phyloP scores from a whole-genome alignment of 2,113 vertebrate genomes.

The Odontophorus gujanensis region DNA sequence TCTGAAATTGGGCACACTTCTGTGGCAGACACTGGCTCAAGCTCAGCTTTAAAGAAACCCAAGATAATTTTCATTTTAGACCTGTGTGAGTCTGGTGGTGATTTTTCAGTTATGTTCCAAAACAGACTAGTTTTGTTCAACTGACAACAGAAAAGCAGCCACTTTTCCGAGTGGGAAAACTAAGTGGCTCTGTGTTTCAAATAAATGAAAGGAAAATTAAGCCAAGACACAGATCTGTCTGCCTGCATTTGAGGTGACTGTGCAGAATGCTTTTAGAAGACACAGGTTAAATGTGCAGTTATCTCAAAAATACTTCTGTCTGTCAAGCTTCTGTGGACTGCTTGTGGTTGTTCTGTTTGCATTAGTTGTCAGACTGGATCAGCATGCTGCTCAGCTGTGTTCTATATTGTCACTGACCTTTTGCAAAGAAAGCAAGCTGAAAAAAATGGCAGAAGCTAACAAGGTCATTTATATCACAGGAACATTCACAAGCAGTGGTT shows the following conservation, averaged over 20 bases:
- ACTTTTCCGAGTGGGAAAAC: not conserved
- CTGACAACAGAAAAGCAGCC: not conserved
- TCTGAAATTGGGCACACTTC: not conserved
- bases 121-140: not conserved
- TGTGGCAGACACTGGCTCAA: not conserved
- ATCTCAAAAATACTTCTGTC: not conserved
- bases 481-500: not conserved
- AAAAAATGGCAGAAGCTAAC: not conserved
- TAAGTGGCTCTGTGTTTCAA: not conserved
- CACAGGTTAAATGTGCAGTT: slow-evolving; percentile 2
- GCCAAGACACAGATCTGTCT: not conserved
- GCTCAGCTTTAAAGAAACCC: not conserved
- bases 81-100: not conserved
- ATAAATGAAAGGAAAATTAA: slow-evolving; percentile 18
- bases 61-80: not conserved
- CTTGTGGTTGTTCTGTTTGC: not conserved
- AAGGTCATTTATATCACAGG: not conserved
- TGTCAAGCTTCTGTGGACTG: not conserved
- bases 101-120: not conserved
- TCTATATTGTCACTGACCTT: not conserved
- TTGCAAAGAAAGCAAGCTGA: not conserved
- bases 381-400: not conserved
- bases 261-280: not conserved
- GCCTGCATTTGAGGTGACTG: not conserved
- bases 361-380: not conserved